Evolutionary conservation across 2,797 vertebrate genomes (phyloP).

Genomic region (Argyrosomus regius): DNA sequence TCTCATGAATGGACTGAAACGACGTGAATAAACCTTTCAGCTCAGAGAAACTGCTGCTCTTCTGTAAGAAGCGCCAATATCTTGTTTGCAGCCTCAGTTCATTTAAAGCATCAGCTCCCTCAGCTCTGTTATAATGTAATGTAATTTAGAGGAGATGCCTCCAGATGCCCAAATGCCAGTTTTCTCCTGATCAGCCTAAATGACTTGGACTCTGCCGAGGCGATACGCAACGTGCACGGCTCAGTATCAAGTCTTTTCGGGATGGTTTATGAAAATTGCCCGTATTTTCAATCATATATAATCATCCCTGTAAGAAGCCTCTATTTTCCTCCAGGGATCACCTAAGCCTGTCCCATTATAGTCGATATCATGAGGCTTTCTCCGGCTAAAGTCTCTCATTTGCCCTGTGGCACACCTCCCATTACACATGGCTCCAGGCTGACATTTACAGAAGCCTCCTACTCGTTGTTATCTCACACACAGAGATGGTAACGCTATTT

Average conservation of each 20-base stretch:
- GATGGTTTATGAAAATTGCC: conserved; percentile 36
- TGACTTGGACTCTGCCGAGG: conserved; percentile 7
- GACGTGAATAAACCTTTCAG: background rate
- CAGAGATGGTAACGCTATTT: conserved; percentile 55
- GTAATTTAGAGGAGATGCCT: conserved; percentile 26
- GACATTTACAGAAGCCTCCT: conserved; percentile 67
- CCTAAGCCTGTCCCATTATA: conserved; percentile 56
- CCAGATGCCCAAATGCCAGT: conserved; percentile 32
- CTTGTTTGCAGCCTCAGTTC: conserved; percentile 13
- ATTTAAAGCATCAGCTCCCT: conserved; percentile 18
- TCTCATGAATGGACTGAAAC: background rate
- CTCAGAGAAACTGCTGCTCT: background rate
- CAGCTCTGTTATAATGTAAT: conserved; percentile 5
- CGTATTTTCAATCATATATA: conserved; percentile 40
- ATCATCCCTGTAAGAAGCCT: conserved; percentile 54
- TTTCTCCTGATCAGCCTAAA: conserved; percentile 13
- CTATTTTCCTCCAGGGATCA: conserved; percentile 44
- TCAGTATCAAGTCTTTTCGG: conserved; percentile 10
- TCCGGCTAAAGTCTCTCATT: conserved; percentile 56
- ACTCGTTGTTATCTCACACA: conserved; percentile 57
- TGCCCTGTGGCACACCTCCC: conserved; percentile 53
- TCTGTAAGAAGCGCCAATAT: background rate
- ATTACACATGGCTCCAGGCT: conserved; percentile 53
- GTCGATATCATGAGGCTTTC: conserved; percentile 38
- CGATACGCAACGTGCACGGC: background rate